phyloP scores from a whole-genome alignment of 2,797 vertebrate species.

The Sebastes diploproa region DNA sequence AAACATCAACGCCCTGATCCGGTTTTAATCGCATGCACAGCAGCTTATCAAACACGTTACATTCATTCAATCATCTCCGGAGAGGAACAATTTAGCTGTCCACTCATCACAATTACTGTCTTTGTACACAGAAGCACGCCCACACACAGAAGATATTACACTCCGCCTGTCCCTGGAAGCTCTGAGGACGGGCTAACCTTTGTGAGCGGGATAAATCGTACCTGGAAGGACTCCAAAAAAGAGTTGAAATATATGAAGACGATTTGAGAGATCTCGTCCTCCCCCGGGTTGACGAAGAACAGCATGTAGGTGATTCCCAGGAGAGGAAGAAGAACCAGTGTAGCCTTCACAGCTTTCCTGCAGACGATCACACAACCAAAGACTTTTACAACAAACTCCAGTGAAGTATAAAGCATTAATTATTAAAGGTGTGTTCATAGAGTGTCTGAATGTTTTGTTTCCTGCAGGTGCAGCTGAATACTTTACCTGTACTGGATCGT shows the following conservation, averaged over 20 bases:
- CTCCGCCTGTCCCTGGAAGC: background rate
- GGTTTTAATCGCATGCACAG: conserved; percentile 30
- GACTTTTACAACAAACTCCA: background rate
- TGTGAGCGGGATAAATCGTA: conserved; percentile 36
- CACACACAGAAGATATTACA: background rate
- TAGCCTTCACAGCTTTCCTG: conserved; percentile 97
- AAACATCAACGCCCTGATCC: conserved; percentile 30
- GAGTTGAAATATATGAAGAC: conserved; percentile 98
- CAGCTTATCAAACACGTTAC: conserved; percentile 28
- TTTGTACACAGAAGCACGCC: background rate
- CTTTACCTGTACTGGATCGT: conserved; percentile 94
- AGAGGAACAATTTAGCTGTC: background rate
- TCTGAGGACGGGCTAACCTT: background rate
- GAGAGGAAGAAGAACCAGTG: conserved; percentile 91
- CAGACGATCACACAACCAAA: background rate
- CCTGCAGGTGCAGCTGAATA: background rate
- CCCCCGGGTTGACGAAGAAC: conserved; percentile 94
- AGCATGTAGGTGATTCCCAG: conserved; percentile 97
- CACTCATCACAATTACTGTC: conserved; percentile 16
- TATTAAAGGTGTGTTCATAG: conserved; percentile 4
- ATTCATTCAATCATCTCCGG: conserved; percentile 24
- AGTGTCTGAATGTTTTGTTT: background rate
- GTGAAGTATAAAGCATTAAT: background rate
- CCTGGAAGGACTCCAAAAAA: conserved; percentile 95
- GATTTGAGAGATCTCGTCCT: conserved; percentile 90